phyloP scores from a whole-genome alignment of 2,888 invertebrate species.

The Caenorhabditis panamensis region DNA sequence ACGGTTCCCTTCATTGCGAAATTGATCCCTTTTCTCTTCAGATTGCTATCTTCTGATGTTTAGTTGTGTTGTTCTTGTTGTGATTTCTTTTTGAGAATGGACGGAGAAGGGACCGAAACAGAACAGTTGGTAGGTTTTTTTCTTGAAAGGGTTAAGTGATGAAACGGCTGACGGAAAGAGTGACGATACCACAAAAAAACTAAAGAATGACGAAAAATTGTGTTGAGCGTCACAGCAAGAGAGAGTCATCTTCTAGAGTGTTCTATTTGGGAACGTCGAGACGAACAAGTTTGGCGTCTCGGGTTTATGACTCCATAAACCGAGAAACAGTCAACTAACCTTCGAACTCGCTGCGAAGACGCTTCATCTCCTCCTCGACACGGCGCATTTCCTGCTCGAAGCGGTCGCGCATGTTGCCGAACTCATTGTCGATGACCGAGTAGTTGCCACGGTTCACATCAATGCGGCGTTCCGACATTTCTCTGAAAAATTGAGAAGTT shows the following conservation, averaged over 20 bases:
- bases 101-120: slow-evolving; percentile 8
- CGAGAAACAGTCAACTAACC: slow-evolving; percentile 59
- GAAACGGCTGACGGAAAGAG: background rate
- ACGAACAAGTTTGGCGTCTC: slow-evolving; percentile 3
- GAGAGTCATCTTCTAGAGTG: background rate
- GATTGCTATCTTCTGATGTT: slow-evolving; percentile 7
- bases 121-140: background rate
- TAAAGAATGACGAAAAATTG: background rate
- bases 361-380: slow-evolving; percentile 96
- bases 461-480: slow-evolving; percentile 77
- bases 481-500: slow-evolving; percentile 32
- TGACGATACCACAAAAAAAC: background rate
- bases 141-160: background rate
- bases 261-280: background rate
- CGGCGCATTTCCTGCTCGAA: slow-evolving; percentile 89
- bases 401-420: slow-evolving; percentile 95
- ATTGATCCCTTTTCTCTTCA: slow-evolving; percentile 1
- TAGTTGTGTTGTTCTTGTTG: slow-evolving; percentile 5
- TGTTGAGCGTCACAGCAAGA: background rate
- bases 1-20: background rate
- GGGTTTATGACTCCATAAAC: slow-evolving; percentile 3
- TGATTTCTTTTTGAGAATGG: slow-evolving; percentile 8
- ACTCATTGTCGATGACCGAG: slow-evolving; percentile 88
- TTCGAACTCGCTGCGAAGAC: slow-evolving; percentile 80
- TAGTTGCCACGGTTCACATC: slow-evolving; percentile 78